phyloP scores from a whole-genome alignment of 2,113 vertebrate species.

The Microtus oregoni region DNA sequence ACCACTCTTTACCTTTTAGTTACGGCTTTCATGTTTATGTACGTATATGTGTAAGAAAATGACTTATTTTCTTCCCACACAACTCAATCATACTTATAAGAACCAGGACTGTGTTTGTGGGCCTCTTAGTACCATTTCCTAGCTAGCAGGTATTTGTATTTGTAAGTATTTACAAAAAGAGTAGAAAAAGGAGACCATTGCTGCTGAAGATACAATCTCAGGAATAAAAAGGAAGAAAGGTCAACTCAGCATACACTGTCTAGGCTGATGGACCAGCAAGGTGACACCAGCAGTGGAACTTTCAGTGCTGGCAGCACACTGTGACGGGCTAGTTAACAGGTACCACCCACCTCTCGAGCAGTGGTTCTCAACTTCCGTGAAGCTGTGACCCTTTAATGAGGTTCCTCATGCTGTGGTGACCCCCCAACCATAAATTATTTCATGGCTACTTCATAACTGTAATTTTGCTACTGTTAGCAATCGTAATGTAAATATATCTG shows the following conservation, averaged over 20 bases:
- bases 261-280: neutral
- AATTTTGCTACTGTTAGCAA: no score
- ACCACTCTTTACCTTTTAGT: neutral
- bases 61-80: neutral
- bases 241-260: neutral
- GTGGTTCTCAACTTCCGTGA: no score
- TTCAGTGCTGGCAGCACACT: neutral
- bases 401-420: no score
- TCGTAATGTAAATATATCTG: no score
- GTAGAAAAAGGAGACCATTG: neutral
- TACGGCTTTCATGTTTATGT: neutral
- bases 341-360: neutral
- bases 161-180: conserved; percentile 19
- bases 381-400: no score
- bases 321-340: neutral
- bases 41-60: neutral
- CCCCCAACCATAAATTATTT: no score
- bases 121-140: neutral
- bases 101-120: neutral
- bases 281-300: neutral
- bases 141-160: neutral
- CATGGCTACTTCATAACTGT: no score
- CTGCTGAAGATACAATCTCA: neutral
- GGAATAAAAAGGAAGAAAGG: neutral
- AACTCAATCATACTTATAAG: neutral